Conservation (phyloP, 1,140 invertebrate species). For the Magallana ariakensis region DNA sequence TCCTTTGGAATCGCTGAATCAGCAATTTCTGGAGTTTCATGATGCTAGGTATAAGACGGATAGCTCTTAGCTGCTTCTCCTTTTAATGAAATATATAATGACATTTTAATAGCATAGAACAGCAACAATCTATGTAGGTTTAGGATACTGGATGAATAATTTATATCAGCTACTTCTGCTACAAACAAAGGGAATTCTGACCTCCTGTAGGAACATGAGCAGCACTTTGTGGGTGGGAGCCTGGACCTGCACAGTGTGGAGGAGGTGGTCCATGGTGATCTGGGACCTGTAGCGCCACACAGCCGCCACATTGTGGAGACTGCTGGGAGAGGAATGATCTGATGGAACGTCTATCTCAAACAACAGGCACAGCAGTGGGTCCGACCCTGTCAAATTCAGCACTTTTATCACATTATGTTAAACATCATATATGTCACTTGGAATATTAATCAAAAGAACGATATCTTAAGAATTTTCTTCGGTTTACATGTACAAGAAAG, state of each 20-base stretch:
- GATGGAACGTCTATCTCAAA: constrained; percentile 63
- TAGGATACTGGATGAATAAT: no score
- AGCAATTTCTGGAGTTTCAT: constrained; percentile 66
- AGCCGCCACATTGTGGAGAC: constrained; percentile 42
- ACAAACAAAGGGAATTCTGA: background rate
- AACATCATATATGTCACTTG: background rate
- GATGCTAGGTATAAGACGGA: constrained; percentile 70
- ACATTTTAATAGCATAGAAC: background rate
- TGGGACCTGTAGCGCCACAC: constrained; percentile 63
- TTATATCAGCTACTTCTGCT: no score
- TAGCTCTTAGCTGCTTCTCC: constrained; percentile 67
- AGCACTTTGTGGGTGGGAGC: constrained; percentile 51
- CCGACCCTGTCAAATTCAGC: constrained; percentile 49
- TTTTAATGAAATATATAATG: constrained; percentile 44
- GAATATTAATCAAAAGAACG: background rate
- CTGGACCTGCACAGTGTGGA: constrained; percentile 48
- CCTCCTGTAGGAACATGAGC: constrained; percentile 62
- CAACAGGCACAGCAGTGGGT: no score
- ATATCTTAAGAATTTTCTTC: background rate
- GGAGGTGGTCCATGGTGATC: constrained; percentile 60
- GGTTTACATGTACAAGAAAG: no score
- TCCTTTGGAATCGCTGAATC: constrained; percentile 65
- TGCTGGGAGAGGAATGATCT: background rate
- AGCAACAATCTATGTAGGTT: no score
- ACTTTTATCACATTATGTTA: no score